These are phyloP conservation scores for Odontamblyopus lacepedii DNA, from an alignment of 2,797 vertebrate species.

Conservation along the genomic window DNA sequence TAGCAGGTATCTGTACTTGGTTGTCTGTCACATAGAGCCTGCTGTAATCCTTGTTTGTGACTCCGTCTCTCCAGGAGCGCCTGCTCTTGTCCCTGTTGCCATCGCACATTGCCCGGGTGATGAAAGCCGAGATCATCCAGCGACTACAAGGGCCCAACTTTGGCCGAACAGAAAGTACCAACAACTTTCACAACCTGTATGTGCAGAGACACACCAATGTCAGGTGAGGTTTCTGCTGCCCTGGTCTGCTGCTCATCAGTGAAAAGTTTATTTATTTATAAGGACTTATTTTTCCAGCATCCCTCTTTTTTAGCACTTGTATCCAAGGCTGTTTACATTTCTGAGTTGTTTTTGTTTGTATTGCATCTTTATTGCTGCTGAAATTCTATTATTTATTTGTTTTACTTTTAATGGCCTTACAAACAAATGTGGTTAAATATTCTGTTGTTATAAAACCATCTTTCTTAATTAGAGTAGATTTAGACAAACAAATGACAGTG, in stretches of 20 bases:
- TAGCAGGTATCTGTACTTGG: neutral
- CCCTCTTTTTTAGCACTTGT: conserved; percentile 14
- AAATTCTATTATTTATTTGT: neutral
- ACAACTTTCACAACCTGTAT: conserved; percentile 98
- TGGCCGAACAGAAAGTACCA: conserved; percentile 92
- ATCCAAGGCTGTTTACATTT: conserved; percentile 5
- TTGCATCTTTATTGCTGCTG: neutral
- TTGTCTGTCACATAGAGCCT: neutral
- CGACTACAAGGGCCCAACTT: conserved; percentile 93
- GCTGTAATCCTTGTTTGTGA: neutral
- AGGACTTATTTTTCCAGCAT: conserved; percentile 8
- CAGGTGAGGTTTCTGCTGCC: conserved; percentile 74
- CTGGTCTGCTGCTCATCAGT: neutral
- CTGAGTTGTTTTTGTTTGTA: conserved; percentile 22
- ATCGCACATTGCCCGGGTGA: conserved; percentile 94
- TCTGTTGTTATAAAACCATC: too few relatives aligned
- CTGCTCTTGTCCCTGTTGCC: conserved; percentile 92
- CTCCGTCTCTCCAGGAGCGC: conserved; percentile 82
- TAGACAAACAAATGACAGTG: too few relatives aligned
- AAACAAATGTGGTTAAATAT: too few relatives aligned
- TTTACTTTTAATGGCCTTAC: neutral
- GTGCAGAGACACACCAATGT: conserved; percentile 98
- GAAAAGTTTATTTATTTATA: conserved; percentile 21
- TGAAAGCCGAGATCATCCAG: conserved; percentile 99
- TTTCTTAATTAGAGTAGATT: too few relatives aligned